These are phyloP conservation scores for Scalopus aquaticus DNA, from an alignment of 2,113 vertebrate genomes.

Conservation along the genomic window DNA sequence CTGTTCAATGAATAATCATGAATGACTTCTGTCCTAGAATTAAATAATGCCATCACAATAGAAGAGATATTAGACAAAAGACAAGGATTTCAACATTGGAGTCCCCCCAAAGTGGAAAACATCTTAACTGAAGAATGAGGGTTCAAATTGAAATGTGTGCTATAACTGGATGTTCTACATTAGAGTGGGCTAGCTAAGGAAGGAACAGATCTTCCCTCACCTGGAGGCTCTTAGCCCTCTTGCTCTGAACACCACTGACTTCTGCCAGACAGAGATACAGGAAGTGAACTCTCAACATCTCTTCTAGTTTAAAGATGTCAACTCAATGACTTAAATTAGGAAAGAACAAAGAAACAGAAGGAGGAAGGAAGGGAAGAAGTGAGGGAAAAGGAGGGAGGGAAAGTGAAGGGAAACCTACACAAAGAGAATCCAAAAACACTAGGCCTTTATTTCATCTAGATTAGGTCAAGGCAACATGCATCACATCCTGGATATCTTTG, in stretches of 20 bases:
- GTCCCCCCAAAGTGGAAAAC: neutral
- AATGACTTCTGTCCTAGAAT: too few species aligned
- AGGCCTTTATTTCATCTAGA: neutral
- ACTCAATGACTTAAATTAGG: neutral
- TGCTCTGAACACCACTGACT: neutral
- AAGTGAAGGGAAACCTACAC: neutral
- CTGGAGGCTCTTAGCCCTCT: neutral
- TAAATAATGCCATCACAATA: neutral
- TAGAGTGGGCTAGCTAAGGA: neutral
- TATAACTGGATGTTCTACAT: neutral
- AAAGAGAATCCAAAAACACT: neutral
- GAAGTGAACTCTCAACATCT: neutral
- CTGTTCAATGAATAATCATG: conserved; percentile 17
- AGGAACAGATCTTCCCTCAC: neutral
- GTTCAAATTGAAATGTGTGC: neutral
- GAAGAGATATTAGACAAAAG: conserved; percentile 40
- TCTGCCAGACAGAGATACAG: neutral
- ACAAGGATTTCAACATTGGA: conserved; percentile 1
- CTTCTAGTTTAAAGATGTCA: neutral
- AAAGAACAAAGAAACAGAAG: neutral
- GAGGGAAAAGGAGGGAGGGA: neutral
- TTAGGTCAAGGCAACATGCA: neutral
- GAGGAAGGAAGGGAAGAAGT: too few species aligned
- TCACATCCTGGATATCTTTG: neutral
- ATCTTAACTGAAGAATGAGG: neutral